Evolutionary conservation across 1,140 invertebrate genomes (phyloP).

Genomic region (Trichomalopsis sarcophagae): DNA sequence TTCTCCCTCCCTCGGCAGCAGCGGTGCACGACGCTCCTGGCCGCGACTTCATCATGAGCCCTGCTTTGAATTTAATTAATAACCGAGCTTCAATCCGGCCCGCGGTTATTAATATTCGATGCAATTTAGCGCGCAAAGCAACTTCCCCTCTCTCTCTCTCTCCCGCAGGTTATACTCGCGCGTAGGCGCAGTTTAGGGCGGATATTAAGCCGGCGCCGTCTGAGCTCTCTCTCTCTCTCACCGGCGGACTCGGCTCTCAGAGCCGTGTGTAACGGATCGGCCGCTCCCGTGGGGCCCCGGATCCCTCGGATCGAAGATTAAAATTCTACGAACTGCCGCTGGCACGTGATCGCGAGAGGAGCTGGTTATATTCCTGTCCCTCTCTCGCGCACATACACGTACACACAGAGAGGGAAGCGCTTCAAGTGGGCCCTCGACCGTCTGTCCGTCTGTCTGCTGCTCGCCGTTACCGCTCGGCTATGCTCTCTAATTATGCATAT

Average conservation of each 20-base stretch:
- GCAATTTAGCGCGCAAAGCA: conserved; percentile 26
- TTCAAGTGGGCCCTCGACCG: background rate
- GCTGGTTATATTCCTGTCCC: background rate
- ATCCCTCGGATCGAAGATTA: conserved; percentile 53
- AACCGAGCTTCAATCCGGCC: conserved; percentile 8
- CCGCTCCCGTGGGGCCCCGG: background rate
- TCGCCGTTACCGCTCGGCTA: background rate
- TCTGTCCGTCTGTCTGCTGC: conserved; percentile 3
- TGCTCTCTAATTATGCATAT: conserved; percentile 31
- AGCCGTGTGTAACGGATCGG: background rate
- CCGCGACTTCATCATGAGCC: conserved; percentile 12
- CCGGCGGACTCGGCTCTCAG: too few species aligned
- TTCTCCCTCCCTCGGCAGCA: background rate
- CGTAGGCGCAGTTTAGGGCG: background rate
- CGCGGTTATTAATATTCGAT: conserved; percentile 49
- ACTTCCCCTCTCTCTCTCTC: background rate
- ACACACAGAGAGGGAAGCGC: background rate
- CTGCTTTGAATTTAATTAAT: conserved; percentile 47
- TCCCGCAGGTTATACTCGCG: background rate
- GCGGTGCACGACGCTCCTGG: background rate
- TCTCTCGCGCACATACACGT: too few species aligned
- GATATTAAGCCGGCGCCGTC: conserved; percentile 23
- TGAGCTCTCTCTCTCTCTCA: background rate
- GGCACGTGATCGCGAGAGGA: background rate
- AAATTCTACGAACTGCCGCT: conserved; percentile 48